phyloP scores from a whole-genome alignment of 1,140 invertebrate genomes.

The Anoplolepis gracilipes region DNA sequence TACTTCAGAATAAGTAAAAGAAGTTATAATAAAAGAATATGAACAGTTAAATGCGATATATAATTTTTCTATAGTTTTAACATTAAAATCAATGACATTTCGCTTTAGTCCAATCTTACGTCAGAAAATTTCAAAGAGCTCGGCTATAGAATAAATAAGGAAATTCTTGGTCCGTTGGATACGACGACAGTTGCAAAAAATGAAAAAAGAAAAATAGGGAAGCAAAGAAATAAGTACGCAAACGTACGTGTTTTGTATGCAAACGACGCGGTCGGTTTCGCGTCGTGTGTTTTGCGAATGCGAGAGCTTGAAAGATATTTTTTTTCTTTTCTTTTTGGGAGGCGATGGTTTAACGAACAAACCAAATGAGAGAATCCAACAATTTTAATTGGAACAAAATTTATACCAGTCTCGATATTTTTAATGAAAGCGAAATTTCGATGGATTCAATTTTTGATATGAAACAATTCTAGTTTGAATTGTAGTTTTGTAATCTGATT shows the following conservation, averaged over 20 bases:
- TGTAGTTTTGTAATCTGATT: not conserved
- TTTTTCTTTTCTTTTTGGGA: slow-evolving; percentile 25
- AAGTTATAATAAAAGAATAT: not conserved
- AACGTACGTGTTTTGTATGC: slow-evolving; percentile 51
- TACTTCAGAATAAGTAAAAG: not conserved
- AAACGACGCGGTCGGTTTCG: slow-evolving; percentile 52
- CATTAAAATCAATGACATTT: not conserved
- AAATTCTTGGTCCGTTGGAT: slow-evolving; percentile 16
- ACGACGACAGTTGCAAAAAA: slow-evolving; percentile 23
- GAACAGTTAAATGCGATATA: not conserved
- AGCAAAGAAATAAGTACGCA: slow-evolving; percentile 5
- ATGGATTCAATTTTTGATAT: not conserved
- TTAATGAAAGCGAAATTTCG: slow-evolving; percentile 8
- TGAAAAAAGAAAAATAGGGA: not conserved
- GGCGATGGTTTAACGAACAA: not conserved
- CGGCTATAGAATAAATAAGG: not conserved
- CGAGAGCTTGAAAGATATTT: slow-evolving; percentile 20
- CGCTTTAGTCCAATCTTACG: not conserved
- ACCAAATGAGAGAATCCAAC: not conserved
- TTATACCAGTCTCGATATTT: slow-evolving; percentile 16
- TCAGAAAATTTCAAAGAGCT: not conserved
- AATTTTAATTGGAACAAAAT: slow-evolving; percentile 49
- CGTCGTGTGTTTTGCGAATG: slow-evolving; percentile 50
- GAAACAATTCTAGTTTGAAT: not conserved
- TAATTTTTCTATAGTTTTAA: not conserved